These are phyloP conservation scores for Galendromus occidentalis DNA, from an alignment of 1,140 invertebrate genomes.

Conservation along the genomic window DNA sequence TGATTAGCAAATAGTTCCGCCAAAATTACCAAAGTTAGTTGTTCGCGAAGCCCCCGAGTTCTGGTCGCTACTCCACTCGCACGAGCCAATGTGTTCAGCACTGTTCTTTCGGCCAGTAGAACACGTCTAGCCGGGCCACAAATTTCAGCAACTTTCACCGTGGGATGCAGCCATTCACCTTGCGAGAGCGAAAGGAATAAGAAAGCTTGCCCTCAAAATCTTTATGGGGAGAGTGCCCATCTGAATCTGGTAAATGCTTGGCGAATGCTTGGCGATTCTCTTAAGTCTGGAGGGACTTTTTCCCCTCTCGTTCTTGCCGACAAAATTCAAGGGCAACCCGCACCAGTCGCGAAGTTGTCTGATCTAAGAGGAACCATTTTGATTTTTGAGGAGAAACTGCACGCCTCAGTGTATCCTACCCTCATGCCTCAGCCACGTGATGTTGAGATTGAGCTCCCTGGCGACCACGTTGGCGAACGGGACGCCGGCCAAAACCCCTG, in stretches of 20 bases:
- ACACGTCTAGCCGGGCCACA: slow-evolving; percentile 27
- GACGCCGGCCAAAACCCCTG: slow-evolving; percentile 29
- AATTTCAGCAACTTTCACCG: slow-evolving; percentile 23
- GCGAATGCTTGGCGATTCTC: too few species aligned
- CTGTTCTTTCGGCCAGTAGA: slow-evolving; percentile 30
- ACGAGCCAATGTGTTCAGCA: slow-evolving; percentile 28
- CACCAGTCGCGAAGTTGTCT: too few species aligned
- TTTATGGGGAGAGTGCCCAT: too few species aligned
- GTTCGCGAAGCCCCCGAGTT: slow-evolving; percentile 20
- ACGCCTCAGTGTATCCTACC: slow-evolving; percentile 17
- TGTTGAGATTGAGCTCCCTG: slow-evolving; percentile 26
- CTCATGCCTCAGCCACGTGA: slow-evolving; percentile 26
- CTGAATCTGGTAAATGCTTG: too few species aligned
- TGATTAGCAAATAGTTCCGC: background rate
- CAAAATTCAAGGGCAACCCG: too few species aligned
- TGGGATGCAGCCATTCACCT: slow-evolving; percentile 16
- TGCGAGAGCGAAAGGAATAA: background rate
- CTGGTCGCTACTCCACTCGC: slow-evolving; percentile 31
- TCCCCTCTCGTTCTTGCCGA: too few species aligned
- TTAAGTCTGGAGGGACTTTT: too few species aligned
- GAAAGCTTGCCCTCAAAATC: too few species aligned
- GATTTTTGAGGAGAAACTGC: too few species aligned
- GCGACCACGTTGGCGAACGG: slow-evolving; percentile 32
- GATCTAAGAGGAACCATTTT: too few species aligned
- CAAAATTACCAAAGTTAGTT: background rate